Conservation (phyloP, 2,797 vertebrate species). For the Ptychadena robeensis region DNA sequence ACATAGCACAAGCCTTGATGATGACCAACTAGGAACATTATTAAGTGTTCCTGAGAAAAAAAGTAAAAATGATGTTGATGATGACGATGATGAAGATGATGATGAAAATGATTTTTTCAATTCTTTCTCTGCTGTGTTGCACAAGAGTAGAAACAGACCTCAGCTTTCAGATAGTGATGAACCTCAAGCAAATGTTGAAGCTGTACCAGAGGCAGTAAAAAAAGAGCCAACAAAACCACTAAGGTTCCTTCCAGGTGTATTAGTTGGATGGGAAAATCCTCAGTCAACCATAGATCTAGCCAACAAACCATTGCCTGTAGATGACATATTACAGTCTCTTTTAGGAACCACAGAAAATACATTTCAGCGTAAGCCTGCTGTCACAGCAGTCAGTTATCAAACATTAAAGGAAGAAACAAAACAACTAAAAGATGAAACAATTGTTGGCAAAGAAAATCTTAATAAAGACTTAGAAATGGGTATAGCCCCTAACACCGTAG, state of each 20-base stretch:
- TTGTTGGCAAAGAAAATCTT: slow-evolving; percentile 70
- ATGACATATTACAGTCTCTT: slow-evolving; percentile 80
- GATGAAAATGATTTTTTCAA: slow-evolving; percentile 89
- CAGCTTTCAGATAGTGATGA: slow-evolving; percentile 75
- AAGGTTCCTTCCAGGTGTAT: slow-evolving; percentile 93
- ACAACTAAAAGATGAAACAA: slow-evolving; percentile 64
- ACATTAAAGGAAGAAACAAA: slow-evolving; percentile 69
- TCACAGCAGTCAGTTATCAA: slow-evolving; percentile 68
- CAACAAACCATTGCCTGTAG: slow-evolving; percentile 75
- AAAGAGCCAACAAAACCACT: slow-evolving; percentile 87
- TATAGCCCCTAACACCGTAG: slow-evolving; percentile 59
- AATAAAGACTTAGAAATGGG: slow-evolving; percentile 72
- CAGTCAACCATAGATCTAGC: slow-evolving; percentile 83
- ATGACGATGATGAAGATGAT: slow-evolving; percentile 72
- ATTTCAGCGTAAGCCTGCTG: slow-evolving; percentile 70
- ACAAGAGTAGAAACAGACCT: slow-evolving; percentile 84
- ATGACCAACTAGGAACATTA: slow-evolving; percentile 77
- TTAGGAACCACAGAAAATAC: slow-evolving; percentile 72
- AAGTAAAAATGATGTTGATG: slow-evolving; percentile 76
- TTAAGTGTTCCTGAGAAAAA: slow-evolving; percentile 82
- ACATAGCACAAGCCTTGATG: slow-evolving; percentile 74
- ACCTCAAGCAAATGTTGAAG: slow-evolving; percentile 73
- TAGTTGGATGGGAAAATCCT: slow-evolving; percentile 91
- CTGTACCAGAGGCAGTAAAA: slow-evolving; percentile 76
- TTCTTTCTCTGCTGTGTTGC: slow-evolving; percentile 79